Base-by-base conservation (phyloP, 2,888 invertebrate genomes). In the Siphlonurus alternatus region DNA sequence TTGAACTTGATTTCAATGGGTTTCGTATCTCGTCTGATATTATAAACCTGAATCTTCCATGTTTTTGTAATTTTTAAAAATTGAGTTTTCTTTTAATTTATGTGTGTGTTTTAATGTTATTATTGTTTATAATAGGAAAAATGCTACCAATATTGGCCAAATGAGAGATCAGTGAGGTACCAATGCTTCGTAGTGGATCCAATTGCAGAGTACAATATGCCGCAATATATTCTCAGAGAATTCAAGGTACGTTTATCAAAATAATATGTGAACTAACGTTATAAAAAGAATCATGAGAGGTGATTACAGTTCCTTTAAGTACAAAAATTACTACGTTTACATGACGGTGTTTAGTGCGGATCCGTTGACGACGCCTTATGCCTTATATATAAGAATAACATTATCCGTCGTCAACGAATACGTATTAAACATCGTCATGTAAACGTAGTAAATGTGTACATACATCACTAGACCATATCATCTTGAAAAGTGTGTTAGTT, bases 111-210 rank as follows among this genome's bases (percentile, higher is more conserved):
- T 54, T 61, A 38, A 61, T 53, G 61, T 65, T 66, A 61, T 62
- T 63, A 67, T 63, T 67, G 68, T 65, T 66, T 63, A 70, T 78
- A 80, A 69, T 76, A 94, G 92, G 99, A 99, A 76, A 97, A 98
- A 79, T 98, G 98, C 74, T 94, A 93, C 76, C 97, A 97, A 75
- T 99, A 99, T 77, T 99, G 99, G 99, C 99, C 99, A 0, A 93
- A 93, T 71, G 98, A 98, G 75, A 84, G 97, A 71, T 96, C 96
- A 25, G 93, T 95, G 54, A 86, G 97, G 67, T 98, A 97, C 78
- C 94, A 96, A 75, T 96, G 93, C 77, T 96, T 95, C 76, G 97
- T 98, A 60, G 97, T 99, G 23, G 99, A 99, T 77, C 98, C 98
- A 15, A 97, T 98, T 72, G 96, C 98, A 5, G 99, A 99, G 76